phyloP scores from a whole-genome alignment of 2,113 vertebrate species.

The Sapayoa aenigma region DNA sequence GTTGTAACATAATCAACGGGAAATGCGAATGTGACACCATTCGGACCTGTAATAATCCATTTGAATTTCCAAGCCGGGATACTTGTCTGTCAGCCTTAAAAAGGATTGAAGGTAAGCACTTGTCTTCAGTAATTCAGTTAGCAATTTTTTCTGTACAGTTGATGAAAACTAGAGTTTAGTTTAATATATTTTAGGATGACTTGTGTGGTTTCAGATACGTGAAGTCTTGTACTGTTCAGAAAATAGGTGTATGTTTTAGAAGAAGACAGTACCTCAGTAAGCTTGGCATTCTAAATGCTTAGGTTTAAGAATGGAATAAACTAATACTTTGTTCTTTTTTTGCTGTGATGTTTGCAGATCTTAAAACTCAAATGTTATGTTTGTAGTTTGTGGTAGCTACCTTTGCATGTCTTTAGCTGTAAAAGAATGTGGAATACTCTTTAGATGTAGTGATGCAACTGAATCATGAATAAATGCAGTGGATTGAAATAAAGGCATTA shows the following conservation, averaged over 20 bases:
- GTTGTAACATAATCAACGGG: constrained; percentile 91
- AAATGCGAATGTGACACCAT: constrained; percentile 87
- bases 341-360: neutral
- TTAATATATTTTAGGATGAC: neutral
- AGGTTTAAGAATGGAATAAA: neutral
- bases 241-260: neutral
- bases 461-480: neutral
- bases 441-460: neutral
- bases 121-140: neutral
- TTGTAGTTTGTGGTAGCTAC: neutral
- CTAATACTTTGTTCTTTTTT: neutral
- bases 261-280: neutral
- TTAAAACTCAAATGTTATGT: neutral
- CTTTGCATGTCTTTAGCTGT: neutral
- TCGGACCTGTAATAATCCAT: constrained; percentile 88
- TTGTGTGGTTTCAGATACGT: neutral
- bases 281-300: neutral
- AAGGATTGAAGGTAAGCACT: constrained; percentile 86
- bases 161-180: neutral
- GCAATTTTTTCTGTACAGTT: neutral
- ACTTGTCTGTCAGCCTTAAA: constrained; percentile 83
- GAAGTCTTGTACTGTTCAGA: neutral
- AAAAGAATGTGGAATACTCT: neutral
- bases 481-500: neutral
- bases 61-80: constrained; percentile 87